These are phyloP conservation scores for Acrobasis consociella DNA, from an alignment of 2,888 invertebrate genomes.

Conservation along the genomic window DNA sequence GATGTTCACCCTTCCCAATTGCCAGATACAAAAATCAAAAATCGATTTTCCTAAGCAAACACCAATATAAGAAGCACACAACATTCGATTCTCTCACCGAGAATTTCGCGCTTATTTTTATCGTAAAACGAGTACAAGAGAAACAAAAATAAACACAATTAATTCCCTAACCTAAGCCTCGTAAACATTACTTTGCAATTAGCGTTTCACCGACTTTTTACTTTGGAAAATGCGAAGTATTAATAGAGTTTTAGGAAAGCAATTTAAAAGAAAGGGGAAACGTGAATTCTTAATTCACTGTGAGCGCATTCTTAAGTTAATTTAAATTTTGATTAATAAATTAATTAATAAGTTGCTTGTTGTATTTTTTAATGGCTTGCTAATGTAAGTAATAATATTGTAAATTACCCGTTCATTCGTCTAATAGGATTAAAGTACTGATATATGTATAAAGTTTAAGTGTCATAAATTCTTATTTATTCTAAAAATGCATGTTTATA, in stretches of 20 bases:
- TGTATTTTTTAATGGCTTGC: too few species aligned
- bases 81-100: constrained; percentile 2
- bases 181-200: constrained; percentile 17
- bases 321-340: too few species aligned
- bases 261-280: constrained; percentile 1
- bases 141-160: constrained; percentile 18
- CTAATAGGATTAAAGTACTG: too few species aligned
- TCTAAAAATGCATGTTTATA: too few species aligned
- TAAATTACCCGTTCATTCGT: too few species aligned
- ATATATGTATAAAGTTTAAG: too few species aligned
- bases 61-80: constrained; percentile 7
- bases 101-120: neutral
- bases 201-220: constrained; percentile 2
- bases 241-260: constrained; percentile 11
- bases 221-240: constrained; percentile 10
- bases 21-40: too few species aligned
- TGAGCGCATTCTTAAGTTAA: too few species aligned
- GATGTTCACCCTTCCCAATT: too few species aligned
- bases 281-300: neutral
- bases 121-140: constrained; percentile 2
- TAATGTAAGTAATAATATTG: too few species aligned
- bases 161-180: constrained; percentile 13
- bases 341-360: too few species aligned
- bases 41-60: neutral
- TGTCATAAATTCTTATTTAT: too few species aligned